A percentile compares a stretch with the other conserved stretches of the same genome.
phyloP scores from a whole-genome alignment of 1,140 invertebrate species.

The Drosophila murphyi region DNA sequence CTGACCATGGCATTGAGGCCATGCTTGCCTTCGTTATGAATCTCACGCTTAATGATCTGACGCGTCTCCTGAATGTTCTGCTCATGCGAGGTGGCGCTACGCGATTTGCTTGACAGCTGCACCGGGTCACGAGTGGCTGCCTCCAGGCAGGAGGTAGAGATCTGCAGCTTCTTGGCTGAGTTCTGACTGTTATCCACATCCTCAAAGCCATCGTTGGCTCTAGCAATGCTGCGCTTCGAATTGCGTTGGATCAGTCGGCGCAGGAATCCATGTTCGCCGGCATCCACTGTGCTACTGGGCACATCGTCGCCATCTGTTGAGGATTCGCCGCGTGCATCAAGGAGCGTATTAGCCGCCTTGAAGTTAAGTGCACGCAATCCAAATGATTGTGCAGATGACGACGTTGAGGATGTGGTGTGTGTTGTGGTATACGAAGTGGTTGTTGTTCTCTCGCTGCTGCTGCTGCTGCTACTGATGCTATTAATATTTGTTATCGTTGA shows the following conservation, averaged over 20 bases:
- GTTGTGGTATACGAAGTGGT: conserved; percentile 9
- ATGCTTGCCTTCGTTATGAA: conserved; percentile 65
- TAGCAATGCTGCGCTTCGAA: conserved; percentile 85
- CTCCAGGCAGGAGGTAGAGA: conserved; percentile 65
- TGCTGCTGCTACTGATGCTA: conserved; percentile 16
- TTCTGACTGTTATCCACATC: conserved; percentile 85
- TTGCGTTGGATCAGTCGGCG: conserved; percentile 87
- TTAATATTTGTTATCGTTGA: conserved; percentile 30
- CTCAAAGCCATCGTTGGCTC: conserved; percentile 82
- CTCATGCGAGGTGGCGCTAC: conserved; percentile 68
- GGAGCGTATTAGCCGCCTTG: conserved; percentile 49
- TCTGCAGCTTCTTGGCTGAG: conserved; percentile 76
- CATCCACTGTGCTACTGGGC: background rate
- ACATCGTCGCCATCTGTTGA: conserved; percentile 68
- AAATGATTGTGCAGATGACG: conserved; percentile 44
- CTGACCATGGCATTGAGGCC: conserved; percentile 72
- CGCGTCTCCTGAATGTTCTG: conserved; percentile 75
- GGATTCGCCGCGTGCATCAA: conserved; percentile 62
- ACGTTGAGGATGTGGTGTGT: conserved; percentile 31
- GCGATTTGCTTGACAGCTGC: conserved; percentile 48
- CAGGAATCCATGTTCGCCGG: conserved; percentile 87
- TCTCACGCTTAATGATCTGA: conserved; percentile 71
- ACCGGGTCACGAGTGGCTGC: conserved; percentile 48
- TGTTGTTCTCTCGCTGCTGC: conserved; percentile 7
- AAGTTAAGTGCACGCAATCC: conserved; percentile 47